Base-by-base conservation (phyloP, 37 sponge, comb jelly and placozoan species). In the Aplysina aerophoba region DNA sequence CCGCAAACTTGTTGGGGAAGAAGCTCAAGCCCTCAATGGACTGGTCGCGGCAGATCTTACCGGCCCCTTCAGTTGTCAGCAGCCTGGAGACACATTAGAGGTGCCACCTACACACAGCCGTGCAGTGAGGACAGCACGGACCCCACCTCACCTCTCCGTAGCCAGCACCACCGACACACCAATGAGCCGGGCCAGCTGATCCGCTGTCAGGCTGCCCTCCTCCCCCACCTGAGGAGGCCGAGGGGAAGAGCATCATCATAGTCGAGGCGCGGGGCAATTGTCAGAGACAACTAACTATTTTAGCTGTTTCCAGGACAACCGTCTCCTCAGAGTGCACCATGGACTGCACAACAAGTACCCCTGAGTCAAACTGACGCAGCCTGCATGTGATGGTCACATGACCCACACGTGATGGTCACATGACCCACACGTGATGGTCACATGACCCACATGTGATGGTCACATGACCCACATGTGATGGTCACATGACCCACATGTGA, bases 21-120 rank as follows among this genome's bases (percentile, higher is more conserved):
- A 98, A 98, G 53, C 91, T 74, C 37, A 98, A 86, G 63, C 99
- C 99, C 60, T 98, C 97, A 25, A 96, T 91, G 16, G 97, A 91
- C 28, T 98, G 96, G 75, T 98, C 99, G 59, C 99, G 41, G 72
- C 99, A 98, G 19, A 94, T 41, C 25, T 71, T 58, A 15, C 97
- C 97, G 21, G 90, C 89, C 34, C 86, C 77, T 79, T 98, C 99
- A 24, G 97, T 93, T 16, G 88, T 54, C 59, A 92, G 80, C 59
- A 97, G 81, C 60, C 95, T 95, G 54, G 34, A 34, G 27, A 81
- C 22, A 15, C 27, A 15, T 1, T 13, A 53, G 21, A 55, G 41
- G 38, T 17, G 15, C 15, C 17, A 62, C 64, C 5, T 62, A 44
- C 50, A 44, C 50, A 44, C 50, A 44, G 50, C 50, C 8, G 50